phyloP scores from a whole-genome alignment of 2,888 invertebrate species.

The Temnothorax unifasciatus region DNA sequence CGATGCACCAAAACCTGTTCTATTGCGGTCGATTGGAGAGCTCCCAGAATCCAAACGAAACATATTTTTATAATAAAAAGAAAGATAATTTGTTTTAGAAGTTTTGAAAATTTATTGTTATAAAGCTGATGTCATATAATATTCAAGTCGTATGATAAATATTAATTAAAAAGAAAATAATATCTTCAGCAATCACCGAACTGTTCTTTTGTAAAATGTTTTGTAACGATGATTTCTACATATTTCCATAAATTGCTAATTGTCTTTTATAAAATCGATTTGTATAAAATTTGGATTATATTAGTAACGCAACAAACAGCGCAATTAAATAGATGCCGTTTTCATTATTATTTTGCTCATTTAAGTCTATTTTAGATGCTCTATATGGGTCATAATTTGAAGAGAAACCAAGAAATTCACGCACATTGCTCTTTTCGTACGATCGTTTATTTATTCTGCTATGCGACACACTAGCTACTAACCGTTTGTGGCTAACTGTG shows the following conservation, averaged over 20 bases:
- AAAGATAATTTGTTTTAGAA: slow-evolving; percentile 14
- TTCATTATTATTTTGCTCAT: background rate
- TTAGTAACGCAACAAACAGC: background rate
- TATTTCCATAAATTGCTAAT: background rate
- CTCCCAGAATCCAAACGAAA: background rate
- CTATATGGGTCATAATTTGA: background rate
- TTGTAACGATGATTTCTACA: background rate
- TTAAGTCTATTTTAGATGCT: background rate
- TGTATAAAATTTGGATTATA: background rate
- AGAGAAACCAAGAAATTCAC: slow-evolving; percentile 1
- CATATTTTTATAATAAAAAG: slow-evolving; percentile 23
- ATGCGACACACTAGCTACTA: slow-evolving; percentile 12
- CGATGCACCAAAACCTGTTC: slow-evolving; percentile 11
- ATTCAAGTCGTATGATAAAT: background rate
- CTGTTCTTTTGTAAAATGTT: background rate
- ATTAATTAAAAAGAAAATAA: background rate
- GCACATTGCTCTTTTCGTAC: background rate
- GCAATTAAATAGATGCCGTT: background rate
- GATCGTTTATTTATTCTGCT: slow-evolving; percentile 23
- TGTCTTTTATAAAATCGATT: no score
- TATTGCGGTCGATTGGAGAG: slow-evolving; percentile 36
- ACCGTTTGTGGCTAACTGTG: slow-evolving; percentile 24
- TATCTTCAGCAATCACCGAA: no score
- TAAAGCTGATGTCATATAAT: background rate
- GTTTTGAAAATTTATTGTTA: background rate